Percentiles rank a stretch among this genome's conserved stretches.
Evolutionary conservation across 2,113 vertebrate genomes (phyloP).

Genomic region (Sus scrofa): T2T-Sscrofa CM000824.6:171301501-171302000

Average conservation of each 20-base stretch:
- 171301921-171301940: not conserved
- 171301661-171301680: not conserved
- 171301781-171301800: not conserved
- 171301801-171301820: not conserved
- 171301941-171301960: not conserved
- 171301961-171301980: not conserved
- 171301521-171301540: not conserved
- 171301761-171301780: not conserved
- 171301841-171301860: not conserved
- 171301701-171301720: not conserved
- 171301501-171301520: not conserved
- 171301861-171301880: not conserved
- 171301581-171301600: not conserved
- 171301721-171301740: not conserved
- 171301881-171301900: not conserved
- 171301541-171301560: not conserved
- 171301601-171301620: not conserved
- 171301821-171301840: conserved; percentile 11
- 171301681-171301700: not conserved
- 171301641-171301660: not conserved
- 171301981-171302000: not conserved
- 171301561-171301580: not conserved
- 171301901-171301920: not conserved
- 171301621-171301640: not conserved
- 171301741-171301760: not conserved